Evolutionary conservation across 64 coral and sea anemone genomes (phyloP), one percentile per base, ranked within the genome.

Genomic region (Porites australiensis): DNA sequence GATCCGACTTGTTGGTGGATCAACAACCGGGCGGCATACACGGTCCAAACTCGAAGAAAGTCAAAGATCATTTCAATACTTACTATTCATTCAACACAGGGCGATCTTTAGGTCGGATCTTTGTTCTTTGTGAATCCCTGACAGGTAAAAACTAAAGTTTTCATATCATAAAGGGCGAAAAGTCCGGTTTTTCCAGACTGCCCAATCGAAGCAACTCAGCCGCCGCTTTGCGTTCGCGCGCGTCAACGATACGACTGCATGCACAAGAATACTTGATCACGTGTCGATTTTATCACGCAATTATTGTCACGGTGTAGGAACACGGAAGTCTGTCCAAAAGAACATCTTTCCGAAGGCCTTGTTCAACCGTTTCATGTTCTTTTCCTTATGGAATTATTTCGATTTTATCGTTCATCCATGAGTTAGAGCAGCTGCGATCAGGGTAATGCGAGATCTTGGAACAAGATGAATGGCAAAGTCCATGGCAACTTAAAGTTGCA

Each of bases 221-320:
- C 75, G 66, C 21, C 27, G 7, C 19, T 18, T 21, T 6, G 4
- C 18, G n/a, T 21, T 8, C 2, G 50, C 13, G 7, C 15, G 54
- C 14, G 20, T 44, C 6, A 37, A 6, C 63, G 55, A 52, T 79
- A 68, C 81, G 23, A 66, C 27, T 37, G 27, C 27, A 37, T 37
- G 27, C 27, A 84, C 67, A 44, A 84, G 37, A 6, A 11, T n/a
- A 3, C 13, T 4, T 19, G 58, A 84, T 84, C 81, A 84, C 81
- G 81, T 84, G 81, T 70, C 66, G 4, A 3, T 37, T 37, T 37
- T 1, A 37, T 37, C 27, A 37, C 27, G 27, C 27, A 37, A 37
- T 37, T 37, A 37, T 37, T 37, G 27, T 37, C 27, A 37, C 27
- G 27, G 27, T 37, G 27, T 37, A 37, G 27, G 27, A 37, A 37